Evolutionary conservation across 2,888 invertebrate genomes (phyloP), one percentile per base, ranked within the genome.

Genomic region (Drosophila yooni): DNA sequence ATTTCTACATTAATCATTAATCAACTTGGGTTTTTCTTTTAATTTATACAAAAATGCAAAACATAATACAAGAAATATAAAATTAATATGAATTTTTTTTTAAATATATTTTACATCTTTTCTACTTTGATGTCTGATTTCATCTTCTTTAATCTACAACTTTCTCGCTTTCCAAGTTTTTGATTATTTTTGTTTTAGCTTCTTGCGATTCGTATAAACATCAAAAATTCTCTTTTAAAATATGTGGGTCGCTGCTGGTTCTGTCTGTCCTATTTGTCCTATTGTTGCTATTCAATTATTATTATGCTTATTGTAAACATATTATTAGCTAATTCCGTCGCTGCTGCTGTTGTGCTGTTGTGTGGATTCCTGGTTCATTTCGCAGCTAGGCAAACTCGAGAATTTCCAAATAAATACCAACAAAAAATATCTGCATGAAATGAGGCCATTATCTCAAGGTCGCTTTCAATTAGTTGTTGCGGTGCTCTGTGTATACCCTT

Each of bases 391-490:
- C 69, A 79, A 75, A 68, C 74, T 21, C 48, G 60, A 78, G 61
- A 73, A 81, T 77, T 79, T 60, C 50, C 50, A 25, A 27, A 46
- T 38, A 40, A 59, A 38, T 15, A 38, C 46, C 50, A 33, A 43
- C 43, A 50, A 60, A 57, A 51, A 57, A 51, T 63, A 65, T 66
- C 79, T 74, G 63, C 70, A 71, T 73, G 33, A 82, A 88, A 74
- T 89, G 83, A 62, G 85, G 80, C 69, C 77, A 82, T 82, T 89
- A 88, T 88, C 85, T 82, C 86, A 85, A 90, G 85, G 85, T 89
- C 88, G 81, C 38, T 73, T 50, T 64, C 68, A 80, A 73, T 79
- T 78, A 67, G 46, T 54, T 54, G 57, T 58, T 74, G 62, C 36
- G 50, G 15, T 46, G 21, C 43, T n/a, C 2, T 18, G 27, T 50